phyloP scores from a whole-genome alignment of 2,888 invertebrate species.

The Brachyptera risi region DNA sequence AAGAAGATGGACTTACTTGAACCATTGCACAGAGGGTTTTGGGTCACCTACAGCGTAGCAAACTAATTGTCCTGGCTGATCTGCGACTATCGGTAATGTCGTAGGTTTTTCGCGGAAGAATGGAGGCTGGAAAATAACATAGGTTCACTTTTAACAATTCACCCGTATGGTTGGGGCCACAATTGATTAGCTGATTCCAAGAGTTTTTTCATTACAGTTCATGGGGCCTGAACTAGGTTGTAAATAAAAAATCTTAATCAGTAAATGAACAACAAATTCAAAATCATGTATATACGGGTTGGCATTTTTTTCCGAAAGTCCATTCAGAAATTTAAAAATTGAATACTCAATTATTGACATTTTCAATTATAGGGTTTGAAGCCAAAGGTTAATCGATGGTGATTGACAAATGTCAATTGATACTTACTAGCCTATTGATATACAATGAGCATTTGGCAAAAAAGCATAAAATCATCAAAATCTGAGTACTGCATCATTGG shows the following conservation, averaged over 20 bases:
- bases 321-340: not conserved
- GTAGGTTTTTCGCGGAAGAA: conserved; percentile 93
- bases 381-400: not conserved
- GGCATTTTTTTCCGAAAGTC: not conserved
- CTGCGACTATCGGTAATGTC: conserved; percentile 74
- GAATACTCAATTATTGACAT: not conserved
- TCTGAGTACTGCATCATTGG: no score
- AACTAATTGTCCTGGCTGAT: conserved; percentile 68
- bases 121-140: conserved; percentile 66
- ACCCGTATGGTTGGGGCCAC: no score
- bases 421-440: no score
- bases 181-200: no score
- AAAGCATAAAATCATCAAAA: no score
- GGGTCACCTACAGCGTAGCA: conserved; percentile 88
- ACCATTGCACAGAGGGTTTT: conserved; percentile 84
- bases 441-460: no score
- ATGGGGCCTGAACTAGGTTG: no score
- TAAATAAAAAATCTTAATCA: no score
- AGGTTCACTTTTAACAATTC: no score
- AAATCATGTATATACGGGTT: not conserved
- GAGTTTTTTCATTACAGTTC: no score
- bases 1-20: conserved; percentile 60
- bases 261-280: no score
- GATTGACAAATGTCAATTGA: no score
- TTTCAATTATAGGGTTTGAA: not conserved